Percentiles rank a stretch among this genome's conserved stretches.
Evolutionary conservation across 1,140 invertebrate genomes (phyloP).

Genomic region (Lordiphosa collinella): DNA sequence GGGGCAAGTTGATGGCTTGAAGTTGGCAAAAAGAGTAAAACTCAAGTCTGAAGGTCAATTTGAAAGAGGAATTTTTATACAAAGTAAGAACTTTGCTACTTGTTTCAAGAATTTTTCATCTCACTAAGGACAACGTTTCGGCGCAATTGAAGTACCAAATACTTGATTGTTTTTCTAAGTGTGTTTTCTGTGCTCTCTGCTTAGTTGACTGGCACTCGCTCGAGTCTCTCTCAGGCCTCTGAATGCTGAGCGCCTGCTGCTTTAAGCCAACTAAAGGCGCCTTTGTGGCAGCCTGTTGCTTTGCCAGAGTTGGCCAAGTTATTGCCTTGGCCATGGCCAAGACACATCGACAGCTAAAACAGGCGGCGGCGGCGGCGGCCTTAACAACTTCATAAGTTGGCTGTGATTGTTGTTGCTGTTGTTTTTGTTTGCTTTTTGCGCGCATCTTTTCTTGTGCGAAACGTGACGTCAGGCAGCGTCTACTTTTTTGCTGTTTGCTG

Average conservation of each 20-base stretch:
- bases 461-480: constrained; percentile 1
- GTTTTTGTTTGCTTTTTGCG: neutral
- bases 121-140: no score
- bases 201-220: neutral
- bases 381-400: constrained; percentile 2
- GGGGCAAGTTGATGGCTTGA: constrained; percentile 39
- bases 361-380: neutral
- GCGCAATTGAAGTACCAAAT: no score
- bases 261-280: constrained; percentile 5
- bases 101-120: no score
- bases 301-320: neutral
- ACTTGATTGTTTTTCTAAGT: no score
- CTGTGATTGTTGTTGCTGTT: neutral
- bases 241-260: constrained; percentile 11
- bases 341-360: constrained; percentile 14
- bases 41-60: no score
- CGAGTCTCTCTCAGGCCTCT: neutral
- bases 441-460: constrained; percentile 1
- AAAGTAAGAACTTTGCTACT: no score
- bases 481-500: constrained; percentile 4
- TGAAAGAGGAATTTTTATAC: no score
- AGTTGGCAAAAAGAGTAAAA: constrained; percentile 3
- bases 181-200: neutral
- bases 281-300: constrained; percentile 12
- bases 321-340: constrained; percentile 54